phyloP scores from a whole-genome alignment of 1,140 invertebrate species.

The Phthorimaea operculella region DNA sequence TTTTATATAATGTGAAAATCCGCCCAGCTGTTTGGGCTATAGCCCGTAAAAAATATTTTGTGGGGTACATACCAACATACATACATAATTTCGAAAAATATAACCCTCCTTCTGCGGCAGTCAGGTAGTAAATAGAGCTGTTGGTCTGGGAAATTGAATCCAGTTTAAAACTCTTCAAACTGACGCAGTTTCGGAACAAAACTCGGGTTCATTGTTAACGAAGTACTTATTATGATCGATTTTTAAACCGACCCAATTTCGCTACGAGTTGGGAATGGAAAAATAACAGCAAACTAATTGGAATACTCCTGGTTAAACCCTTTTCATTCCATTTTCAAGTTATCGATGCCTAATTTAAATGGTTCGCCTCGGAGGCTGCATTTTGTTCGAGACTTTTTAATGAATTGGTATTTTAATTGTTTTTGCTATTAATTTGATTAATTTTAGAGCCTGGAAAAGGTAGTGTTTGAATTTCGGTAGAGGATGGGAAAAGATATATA shows the following conservation, averaged over 20 bases:
- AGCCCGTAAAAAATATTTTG: too few relatives aligned
- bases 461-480: too few relatives aligned
- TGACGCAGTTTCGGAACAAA: background rate
- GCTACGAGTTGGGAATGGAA: constrained; percentile 46
- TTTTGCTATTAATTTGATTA: background rate
- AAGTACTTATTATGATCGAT: constrained; percentile 28
- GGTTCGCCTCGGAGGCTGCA: constrained; percentile 46
- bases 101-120: too few relatives aligned
- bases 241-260: constrained; percentile 45
- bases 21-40: too few relatives aligned
- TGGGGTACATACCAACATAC: too few relatives aligned
- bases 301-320: constrained; percentile 55
- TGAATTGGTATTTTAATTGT: constrained; percentile 9
- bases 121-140: too few relatives aligned
- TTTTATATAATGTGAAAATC: too few relatives aligned
- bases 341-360: constrained; percentile 60
- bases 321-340: constrained; percentile 56
- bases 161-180: too few relatives aligned
- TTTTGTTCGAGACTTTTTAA: constrained; percentile 37
- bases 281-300: constrained; percentile 65
- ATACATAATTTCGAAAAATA: too few relatives aligned
- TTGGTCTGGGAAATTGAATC: too few relatives aligned
- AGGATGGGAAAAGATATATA: too few relatives aligned
- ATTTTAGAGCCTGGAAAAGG: background rate
- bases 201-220: constrained; percentile 23